Evolutionary conservation across 2,888 invertebrate species (phyloP).

Genomic region (Pseudococcus viburni): DNA sequence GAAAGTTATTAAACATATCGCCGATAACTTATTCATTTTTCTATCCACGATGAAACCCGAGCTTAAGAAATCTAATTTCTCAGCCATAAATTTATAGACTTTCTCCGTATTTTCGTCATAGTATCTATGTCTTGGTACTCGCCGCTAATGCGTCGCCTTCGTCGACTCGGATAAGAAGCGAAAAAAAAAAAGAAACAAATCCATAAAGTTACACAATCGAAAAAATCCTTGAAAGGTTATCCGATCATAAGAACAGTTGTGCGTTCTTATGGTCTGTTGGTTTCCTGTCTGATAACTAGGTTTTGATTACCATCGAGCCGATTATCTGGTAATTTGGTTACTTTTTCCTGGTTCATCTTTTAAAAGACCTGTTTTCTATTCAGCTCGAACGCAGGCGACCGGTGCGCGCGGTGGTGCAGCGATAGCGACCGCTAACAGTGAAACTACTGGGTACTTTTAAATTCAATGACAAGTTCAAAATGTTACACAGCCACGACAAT

Average conservation of each 20-base stretch:
- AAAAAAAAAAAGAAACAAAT: neutral
- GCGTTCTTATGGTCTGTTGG: constrained; percentile 2
- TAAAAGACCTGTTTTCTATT: constrained; percentile 8
- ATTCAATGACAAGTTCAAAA: constrained; percentile 54
- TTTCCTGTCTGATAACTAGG: constrained; percentile 45
- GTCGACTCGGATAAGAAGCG: neutral
- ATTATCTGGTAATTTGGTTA: constrained; percentile 43
- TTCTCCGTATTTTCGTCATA: neutral
- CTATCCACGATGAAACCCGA: neutral
- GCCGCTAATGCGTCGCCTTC: neutral
- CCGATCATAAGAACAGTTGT: constrained; percentile 15
- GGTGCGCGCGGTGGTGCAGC: neutral
- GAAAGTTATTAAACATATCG: neutral
- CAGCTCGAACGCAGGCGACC: neutral
- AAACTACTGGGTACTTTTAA: constrained; percentile 38
- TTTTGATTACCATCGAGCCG: constrained; percentile 48
- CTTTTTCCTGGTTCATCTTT: constrained; percentile 47
- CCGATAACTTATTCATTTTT: neutral
- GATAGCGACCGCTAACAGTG: neutral
- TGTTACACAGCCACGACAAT: constrained; percentile 37
- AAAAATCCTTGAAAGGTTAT: constrained; percentile 49
- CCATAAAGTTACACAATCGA: constrained; percentile 33
- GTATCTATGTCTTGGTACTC: neutral
- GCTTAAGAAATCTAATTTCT: constrained; percentile 5
- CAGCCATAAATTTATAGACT: neutral